Base-by-base conservation (phyloP, 53 echinoderm and acorn worm species). In the Echinarachnius parma region DNA sequence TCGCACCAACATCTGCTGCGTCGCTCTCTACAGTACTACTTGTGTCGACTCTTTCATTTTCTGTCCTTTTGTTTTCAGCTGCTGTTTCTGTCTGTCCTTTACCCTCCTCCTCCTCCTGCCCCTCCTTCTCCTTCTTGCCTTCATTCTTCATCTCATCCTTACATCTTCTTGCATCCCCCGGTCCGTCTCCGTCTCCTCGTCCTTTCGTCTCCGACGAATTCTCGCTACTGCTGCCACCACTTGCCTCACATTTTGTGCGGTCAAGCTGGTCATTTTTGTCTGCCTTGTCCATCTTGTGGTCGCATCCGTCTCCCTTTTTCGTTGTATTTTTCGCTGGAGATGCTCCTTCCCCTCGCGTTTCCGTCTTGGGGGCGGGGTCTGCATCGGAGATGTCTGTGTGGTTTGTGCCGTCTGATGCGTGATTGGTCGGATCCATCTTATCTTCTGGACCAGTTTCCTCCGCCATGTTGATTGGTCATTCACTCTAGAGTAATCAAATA, bases 371-470 rank as follows among this genome's bases (percentile, higher is more conserved):
- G 7, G 39, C 7, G 7, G 7, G 39, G 39, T 13, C 39, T 9
- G 39, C 7, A 7, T 65, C 45, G 4, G 62, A 37, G 21, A 21
- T 36, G 39, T 30, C 29, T 9, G 44, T 65, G 28, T 65, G 65
- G 29, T 65, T 65, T 8, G 65, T 21, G 4, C 9, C 65, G 14
- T 46, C 65, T 29, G 65, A 65, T 13, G 65, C 46, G 10, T 62
- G 62, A 22, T 62, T 62, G 13, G 48, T n/a, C 15, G 65, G 16
- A 45, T 65, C 65, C 65, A 65, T 46, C n/a, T 65, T 65, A 5
- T 65, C 65, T 19, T 29, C 65, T 28, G 47, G 29, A n/a, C 65
- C 65, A n/a, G 65, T 28, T n/a, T 65, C 65, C 46, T 65, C 65
- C 39, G 65, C 65, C 65, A 65, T 65, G 3, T 45, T 25, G n/a